A percentile compares a stretch with the other conserved stretches of the same genome.
These are phyloP conservation scores for Axea sp. DNA, from an alignment of 2,888 invertebrate species.

Conservation along the genomic window DNA sequence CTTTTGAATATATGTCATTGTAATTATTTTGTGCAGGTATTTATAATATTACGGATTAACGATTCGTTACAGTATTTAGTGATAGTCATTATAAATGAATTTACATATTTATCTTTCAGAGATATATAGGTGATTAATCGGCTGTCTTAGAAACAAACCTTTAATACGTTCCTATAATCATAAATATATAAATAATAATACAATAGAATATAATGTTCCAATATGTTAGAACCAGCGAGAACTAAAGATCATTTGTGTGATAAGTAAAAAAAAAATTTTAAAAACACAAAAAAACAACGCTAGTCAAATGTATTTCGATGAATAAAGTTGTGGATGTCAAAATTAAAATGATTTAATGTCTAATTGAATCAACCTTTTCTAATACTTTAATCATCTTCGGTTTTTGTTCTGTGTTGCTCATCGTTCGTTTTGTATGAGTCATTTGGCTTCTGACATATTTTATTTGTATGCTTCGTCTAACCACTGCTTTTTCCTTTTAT, in stretches of 20 bases:
- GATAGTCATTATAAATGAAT: slow-evolving; percentile 3
- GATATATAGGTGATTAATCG: slow-evolving; percentile 11
- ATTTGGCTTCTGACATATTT: neutral
- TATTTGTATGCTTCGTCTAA: slow-evolving; percentile 6
- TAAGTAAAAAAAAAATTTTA: slow-evolving; percentile 6
- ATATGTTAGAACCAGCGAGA: slow-evolving; percentile 7
- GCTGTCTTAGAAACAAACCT: slow-evolving; percentile 11
- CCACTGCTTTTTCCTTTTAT: slow-evolving; percentile 17
- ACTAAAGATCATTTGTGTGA: neutral
- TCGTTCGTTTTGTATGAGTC: slow-evolving; percentile 24
- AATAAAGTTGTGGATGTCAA: slow-evolving; percentile 49
- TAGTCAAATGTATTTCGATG: slow-evolving; percentile 48
- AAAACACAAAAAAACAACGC: slow-evolving; percentile 1
- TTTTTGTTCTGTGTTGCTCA: slow-evolving; percentile 18
- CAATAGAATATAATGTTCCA: neutral
- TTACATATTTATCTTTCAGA: slow-evolving; percentile 11
- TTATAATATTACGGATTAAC: neutral
- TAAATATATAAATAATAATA: slow-evolving; percentile 17
- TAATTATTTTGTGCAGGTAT: neutral
- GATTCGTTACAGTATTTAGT: slow-evolving; percentile 12
- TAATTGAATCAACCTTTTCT: no score
- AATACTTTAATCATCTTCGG: neutral
- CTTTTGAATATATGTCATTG: neutral
- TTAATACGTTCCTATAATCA: slow-evolving; percentile 37
- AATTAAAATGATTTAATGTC: slow-evolving; percentile 2